phyloP scores from a whole-genome alignment of 1,140 invertebrate genomes.

The Papilio aristodemus region DNA sequence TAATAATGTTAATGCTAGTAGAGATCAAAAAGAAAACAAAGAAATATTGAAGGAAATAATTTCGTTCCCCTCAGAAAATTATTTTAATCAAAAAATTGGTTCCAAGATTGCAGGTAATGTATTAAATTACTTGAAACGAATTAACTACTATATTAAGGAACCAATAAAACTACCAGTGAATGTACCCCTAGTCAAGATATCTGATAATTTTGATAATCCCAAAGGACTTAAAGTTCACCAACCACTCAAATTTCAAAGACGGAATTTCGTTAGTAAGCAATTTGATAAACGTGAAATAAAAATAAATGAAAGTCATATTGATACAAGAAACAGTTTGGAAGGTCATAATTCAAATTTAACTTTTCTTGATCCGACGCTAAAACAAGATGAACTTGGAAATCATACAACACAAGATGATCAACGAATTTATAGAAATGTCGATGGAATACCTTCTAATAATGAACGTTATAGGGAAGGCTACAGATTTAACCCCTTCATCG shows the following conservation, averaged over 20 bases:
- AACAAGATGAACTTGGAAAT: slow-evolving; percentile 53
- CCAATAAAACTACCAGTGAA: slow-evolving; percentile 54
- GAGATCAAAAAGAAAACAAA: slow-evolving; percentile 34
- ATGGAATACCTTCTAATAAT: slow-evolving; percentile 37
- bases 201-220: slow-evolving; percentile 67
- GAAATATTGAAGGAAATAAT: slow-evolving; percentile 50
- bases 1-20: slow-evolving; percentile 23
- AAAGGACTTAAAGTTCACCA: slow-evolving; percentile 54
- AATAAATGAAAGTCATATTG: slow-evolving; percentile 65
- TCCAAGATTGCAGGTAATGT: slow-evolving; percentile 65
- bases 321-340: slow-evolving; percentile 58
- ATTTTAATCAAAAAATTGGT: slow-evolving; percentile 66
- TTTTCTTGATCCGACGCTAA: slow-evolving; percentile 31
- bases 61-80: slow-evolving; percentile 51
- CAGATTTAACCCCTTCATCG: neutral
- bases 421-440: slow-evolving; percentile 52
- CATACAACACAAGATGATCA: slow-evolving; percentile 39
- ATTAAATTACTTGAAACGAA: slow-evolving; percentile 67
- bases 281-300: slow-evolving; percentile 49
- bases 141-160: slow-evolving; percentile 53
- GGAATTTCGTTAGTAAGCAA: slow-evolving; percentile 46
- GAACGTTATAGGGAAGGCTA: slow-evolving; percentile 31
- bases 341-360: slow-evolving; percentile 45
- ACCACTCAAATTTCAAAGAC: slow-evolving; percentile 52
- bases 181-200: slow-evolving; percentile 57